These are phyloP conservation scores for Falcunculus frontatus DNA, from an alignment of 2,113 vertebrate species.

Conservation along the genomic window DNA sequence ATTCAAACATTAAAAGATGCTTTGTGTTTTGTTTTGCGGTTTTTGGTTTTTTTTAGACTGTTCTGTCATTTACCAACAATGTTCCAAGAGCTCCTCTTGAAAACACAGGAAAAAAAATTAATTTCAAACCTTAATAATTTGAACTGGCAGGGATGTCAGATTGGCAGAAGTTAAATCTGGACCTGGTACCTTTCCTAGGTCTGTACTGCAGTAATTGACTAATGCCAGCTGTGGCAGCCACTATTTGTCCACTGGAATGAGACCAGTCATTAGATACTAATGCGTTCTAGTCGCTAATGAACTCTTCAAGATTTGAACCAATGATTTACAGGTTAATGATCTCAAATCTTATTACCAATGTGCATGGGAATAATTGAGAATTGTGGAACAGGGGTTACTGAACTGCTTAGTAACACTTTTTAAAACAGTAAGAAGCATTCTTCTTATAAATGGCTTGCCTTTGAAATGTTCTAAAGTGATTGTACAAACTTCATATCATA, in stretches of 20 bases:
- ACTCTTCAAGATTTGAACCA: slow-evolving; percentile 23
- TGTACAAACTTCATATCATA: neutral
- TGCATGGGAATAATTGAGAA: slow-evolving; percentile 16
- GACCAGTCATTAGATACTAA: slow-evolving; percentile 44
- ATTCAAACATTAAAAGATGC: neutral
- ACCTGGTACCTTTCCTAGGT: neutral
- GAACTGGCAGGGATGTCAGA: neutral
- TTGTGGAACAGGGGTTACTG: neutral
- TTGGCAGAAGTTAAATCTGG: neutral
- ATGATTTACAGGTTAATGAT: slow-evolving; percentile 49
- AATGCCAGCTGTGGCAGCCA: neutral
- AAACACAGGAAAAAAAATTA: neutral
- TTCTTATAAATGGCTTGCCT: neutral
- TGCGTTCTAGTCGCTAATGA: slow-evolving; percentile 35
- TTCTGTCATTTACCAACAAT: neutral
- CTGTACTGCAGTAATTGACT: slow-evolving; percentile 5
- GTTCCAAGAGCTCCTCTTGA: neutral
- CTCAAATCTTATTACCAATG: neutral
- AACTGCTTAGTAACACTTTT: neutral
- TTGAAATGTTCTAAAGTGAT: neutral
- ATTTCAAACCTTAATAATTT: neutral
- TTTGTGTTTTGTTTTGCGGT: neutral
- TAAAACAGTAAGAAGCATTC: neutral
- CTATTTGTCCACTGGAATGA: slow-evolving; percentile 35
- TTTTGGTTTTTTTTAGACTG: neutral